These are phyloP conservation scores for Triplophysa bombifrons DNA, from an alignment of 2,797 vertebrate species.

Conservation along the genomic window DNA sequence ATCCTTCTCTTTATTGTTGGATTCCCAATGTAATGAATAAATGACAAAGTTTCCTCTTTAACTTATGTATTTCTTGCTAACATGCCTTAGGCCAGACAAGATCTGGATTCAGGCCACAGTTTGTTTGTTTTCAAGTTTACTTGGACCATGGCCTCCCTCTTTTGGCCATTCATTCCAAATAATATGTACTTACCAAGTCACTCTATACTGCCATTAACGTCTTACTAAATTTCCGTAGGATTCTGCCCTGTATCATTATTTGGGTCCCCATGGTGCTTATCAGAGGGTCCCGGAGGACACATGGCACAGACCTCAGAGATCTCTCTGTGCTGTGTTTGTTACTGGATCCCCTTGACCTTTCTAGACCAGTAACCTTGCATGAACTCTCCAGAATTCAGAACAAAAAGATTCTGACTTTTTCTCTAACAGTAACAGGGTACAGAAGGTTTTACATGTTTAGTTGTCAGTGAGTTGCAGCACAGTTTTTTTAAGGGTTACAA, in stretches of 20 bases:
- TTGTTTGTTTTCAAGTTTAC: constrained; percentile 34
- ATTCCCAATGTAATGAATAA: background rate
- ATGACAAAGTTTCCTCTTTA: background rate
- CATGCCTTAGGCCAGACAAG: background rate
- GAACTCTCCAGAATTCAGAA: background rate
- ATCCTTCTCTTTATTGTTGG: background rate
- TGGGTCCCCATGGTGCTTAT: constrained; percentile 17
- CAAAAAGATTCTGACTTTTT: background rate
- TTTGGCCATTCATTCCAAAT: constrained; percentile 13
- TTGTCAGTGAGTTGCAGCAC: too few relatives aligned
- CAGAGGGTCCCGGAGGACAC: constrained; percentile 1
- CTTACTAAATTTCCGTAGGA: constrained; percentile 1
- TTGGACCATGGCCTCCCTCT: constrained; percentile 11
- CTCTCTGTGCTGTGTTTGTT: background rate
- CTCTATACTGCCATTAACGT: constrained; percentile 19
- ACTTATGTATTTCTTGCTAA: background rate
- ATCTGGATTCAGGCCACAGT: background rate
- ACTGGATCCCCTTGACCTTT: background rate
- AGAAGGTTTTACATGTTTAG: too few relatives aligned
- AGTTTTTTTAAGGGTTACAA: too few relatives aligned
- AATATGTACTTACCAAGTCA: constrained; percentile 32
- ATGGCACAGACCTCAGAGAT: background rate
- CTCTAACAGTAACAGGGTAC: background rate
- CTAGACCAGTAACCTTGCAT: background rate
- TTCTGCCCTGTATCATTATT: constrained; percentile 27